Evolutionary conservation across 2,888 invertebrate genomes (phyloP).

Genomic region (Hemistola chrysoprasaria): DNA sequence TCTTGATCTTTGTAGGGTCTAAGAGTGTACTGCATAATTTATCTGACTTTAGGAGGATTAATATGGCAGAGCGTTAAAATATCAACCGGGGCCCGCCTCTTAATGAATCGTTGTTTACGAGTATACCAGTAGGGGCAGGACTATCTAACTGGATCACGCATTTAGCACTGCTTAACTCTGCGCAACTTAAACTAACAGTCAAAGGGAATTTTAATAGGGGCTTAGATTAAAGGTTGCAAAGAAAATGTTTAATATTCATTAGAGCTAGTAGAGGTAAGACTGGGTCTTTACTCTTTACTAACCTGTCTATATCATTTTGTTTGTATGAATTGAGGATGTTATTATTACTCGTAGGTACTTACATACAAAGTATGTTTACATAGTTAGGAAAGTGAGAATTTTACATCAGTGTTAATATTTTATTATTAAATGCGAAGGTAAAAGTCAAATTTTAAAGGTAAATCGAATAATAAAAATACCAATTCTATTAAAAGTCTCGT

Average conservation of each 20-base stretch:
- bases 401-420: too few species aligned
- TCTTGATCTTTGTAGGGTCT: not conserved
- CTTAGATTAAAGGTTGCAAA: conserved; percentile 11
- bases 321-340: too few species aligned
- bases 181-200: conserved; percentile 18
- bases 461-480: too few species aligned
- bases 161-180: conserved; percentile 22
- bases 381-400: too few species aligned
- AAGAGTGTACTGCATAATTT: conserved; percentile 61
- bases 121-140: conserved; percentile 4
- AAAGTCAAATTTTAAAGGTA: too few species aligned
- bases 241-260: conserved; percentile 16
- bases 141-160: conserved; percentile 25
- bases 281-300: too few species aligned
- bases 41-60: conserved; percentile 69
- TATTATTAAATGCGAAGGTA: too few species aligned
- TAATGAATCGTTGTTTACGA: conserved; percentile 27
- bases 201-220: conserved; percentile 21
- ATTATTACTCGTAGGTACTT: too few species aligned
- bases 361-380: too few species aligned
- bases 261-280: not conserved
- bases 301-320: too few species aligned
- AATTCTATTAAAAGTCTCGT: too few species aligned
- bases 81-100: conserved; percentile 37
- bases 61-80: conserved; percentile 56